Evolutionary conservation across 1,140 invertebrate species (phyloP), one percentile per base, ranked within the genome.

Genomic region (Sycobia sp.): DNA sequence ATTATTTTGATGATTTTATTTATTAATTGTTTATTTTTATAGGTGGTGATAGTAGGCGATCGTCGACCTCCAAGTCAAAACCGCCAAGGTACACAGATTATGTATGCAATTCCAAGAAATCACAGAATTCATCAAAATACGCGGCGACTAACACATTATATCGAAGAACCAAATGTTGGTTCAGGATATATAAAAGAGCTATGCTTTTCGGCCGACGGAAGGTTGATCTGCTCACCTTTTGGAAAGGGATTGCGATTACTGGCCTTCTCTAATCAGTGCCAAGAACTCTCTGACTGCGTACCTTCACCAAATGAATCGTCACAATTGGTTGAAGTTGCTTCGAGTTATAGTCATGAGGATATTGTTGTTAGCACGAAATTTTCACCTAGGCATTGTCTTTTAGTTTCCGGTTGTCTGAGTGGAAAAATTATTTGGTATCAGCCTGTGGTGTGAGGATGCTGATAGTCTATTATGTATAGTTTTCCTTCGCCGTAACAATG

Each of bases 321-420:
- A 74, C 66, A 83, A 70, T 71, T 89, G 54, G 72, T 84, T 66
- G 87, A 93, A 73, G 72, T 95, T 22, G 86, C 86, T 1, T 86
- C 86, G 8, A 89, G 87, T 67, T 82, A 88, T 51, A 88, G 88
- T 68, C 94, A 96, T 73, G 82, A 86, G 22, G 90, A 94, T 71
- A 89, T 92, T 53, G 94, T 96, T n/a, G 87, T 96, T 20, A 91
- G 92, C 74, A 93, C 92, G 54, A 94, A 93, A 80, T 97, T 96
- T 77, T 95, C 91, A 54, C 94, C 94, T 0, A 86, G 85, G 7
- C 90, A 95, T 74, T 91, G 89, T 72, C 80, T 94, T 61, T 84
- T 96, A 7, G 94, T 95, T 3, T 93, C 92, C 8, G 94, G 94
- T 13, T 96, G 94, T 80, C 85, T 95, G 4, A 87, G 88, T 51